Base-by-base conservation (phyloP, 2,888 invertebrate genomes). In the Argynnis bischoffii region DNA sequence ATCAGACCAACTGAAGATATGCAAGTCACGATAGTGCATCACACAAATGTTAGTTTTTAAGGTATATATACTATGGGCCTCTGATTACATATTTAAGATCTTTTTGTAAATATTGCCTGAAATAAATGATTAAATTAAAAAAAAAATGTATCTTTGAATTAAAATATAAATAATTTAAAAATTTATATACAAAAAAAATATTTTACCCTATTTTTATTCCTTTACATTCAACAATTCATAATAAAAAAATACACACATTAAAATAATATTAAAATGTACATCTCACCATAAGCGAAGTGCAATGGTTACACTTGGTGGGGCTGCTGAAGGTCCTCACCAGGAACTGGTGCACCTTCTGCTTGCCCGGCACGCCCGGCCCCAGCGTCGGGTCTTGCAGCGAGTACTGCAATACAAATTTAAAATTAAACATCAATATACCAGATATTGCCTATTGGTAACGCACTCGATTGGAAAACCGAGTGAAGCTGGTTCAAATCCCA, bases 231-330 rank as follows among this genome's bases (percentile, higher is more conserved):
- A 56, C n/a, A 41, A 8, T 41, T 35, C 47, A 60, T 11, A 56
- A 47, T 65, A 16, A 18, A 47, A 26, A 47, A 41, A 15, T n/a
- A 26, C 2, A 21, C 6, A 46, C 14, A 46, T 31, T 18, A 47
- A 6, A 61, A 1, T 13, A 41, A 14, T 8, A 14, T 13, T 11
- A 41, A 41, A 41, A 14, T 63, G 54, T 31, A 6, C 15, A 4
- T 79, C 89, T 86, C 64, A 94, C 97, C 97, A 99, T 98, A 46
- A 99, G 94, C 6, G 99, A 99, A 2, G 99, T 99, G 85, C 99
- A 99, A 82, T 98, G 98, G 83, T 97, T 98, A 87, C 99, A 99
- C 88, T 99, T 99, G 69, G 98, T 97, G 64, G 99, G 99, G 74
- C 97, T 96, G 76, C 96, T 96, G 89, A 99, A 99, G 6, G 98